Percentiles rank a stretch among this genome's conserved stretches.
These are phyloP conservation scores for Riparia riparia DNA, from an alignment of 2,113 vertebrate genomes.

Conservation along the genomic window DNA sequence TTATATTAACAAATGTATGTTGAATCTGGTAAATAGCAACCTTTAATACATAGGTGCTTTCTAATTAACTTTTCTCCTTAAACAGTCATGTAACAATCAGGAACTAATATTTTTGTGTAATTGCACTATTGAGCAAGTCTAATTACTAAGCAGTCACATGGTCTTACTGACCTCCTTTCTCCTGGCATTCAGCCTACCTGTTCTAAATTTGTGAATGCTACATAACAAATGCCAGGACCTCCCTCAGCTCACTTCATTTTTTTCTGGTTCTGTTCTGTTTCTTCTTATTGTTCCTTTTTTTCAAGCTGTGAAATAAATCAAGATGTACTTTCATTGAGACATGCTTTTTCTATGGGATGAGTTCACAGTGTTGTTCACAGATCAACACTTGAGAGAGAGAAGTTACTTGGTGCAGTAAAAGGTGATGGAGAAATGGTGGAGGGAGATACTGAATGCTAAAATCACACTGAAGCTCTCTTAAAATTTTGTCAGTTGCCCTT, in stretches of 20 bases:
- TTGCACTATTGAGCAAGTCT: conserved; percentile 47
- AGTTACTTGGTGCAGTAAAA: neutral
- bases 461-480: neutral
- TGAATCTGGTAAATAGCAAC: neutral
- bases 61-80: conserved; percentile 22
- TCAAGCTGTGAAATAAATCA: neutral
- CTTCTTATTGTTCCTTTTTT: neutral
- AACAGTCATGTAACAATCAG: conserved; percentile 25
- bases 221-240: neutral
- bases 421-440: neutral
- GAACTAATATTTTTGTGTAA: conserved; percentile 57
- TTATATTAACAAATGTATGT: neutral
- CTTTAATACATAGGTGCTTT: neutral
- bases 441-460: neutral
- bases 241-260: neutral
- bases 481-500: neutral
- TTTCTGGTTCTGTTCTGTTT: neutral
- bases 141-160: conserved; percentile 60
- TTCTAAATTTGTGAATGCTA: neutral
- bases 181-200: conserved; percentile 54
- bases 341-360: neutral
- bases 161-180: conserved; percentile 71
- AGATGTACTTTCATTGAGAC: neutral
- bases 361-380: neutral
- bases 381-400: neutral